These are phyloP conservation scores for Nasonia oneida DNA, from an alignment of 2,888 invertebrate species.

Conservation along the genomic window DNA sequence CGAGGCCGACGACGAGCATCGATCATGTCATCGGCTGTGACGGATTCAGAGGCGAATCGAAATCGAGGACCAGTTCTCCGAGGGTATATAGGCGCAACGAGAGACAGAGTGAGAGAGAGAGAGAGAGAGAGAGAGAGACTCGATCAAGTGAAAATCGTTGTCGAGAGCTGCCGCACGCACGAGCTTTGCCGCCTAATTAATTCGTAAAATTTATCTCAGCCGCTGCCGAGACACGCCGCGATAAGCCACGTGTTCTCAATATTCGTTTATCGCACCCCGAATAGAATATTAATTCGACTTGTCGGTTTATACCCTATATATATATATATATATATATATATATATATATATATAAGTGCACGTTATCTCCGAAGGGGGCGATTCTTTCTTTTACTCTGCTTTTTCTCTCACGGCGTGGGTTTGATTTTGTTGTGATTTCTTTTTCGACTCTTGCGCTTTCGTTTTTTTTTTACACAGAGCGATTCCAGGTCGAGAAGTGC, in stretches of 20 bases:
- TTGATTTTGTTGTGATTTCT: background rate
- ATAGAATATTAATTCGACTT: constrained; percentile 57
- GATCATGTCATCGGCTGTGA: constrained; percentile 51
- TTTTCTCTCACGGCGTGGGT: background rate
- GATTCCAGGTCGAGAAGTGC: constrained; percentile 14
- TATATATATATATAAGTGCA: background rate
- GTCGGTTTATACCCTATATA: background rate
- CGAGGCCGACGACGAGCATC: constrained; percentile 36
- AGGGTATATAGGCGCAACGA: background rate
- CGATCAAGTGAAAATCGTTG: constrained; percentile 19
- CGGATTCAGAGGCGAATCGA: constrained; percentile 41
- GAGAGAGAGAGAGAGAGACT: background rate
- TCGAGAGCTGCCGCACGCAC: constrained; percentile 32
- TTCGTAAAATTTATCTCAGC: constrained; percentile 71
- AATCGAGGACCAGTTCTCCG: constrained; percentile 50
- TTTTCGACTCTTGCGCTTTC: background rate
- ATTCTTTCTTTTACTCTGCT: constrained; percentile 5
- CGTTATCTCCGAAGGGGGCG: background rate
- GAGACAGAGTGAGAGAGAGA: background rate
- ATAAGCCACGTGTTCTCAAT: constrained; percentile 70
- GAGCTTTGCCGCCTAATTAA: constrained; percentile 71
- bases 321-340: no score
- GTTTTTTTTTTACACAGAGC: background rate
- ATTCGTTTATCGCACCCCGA: constrained; percentile 67
- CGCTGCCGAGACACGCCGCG: constrained; percentile 58